Conservation (phyloP, 2,888 invertebrate species). For the Trichacis sp. region DNA sequence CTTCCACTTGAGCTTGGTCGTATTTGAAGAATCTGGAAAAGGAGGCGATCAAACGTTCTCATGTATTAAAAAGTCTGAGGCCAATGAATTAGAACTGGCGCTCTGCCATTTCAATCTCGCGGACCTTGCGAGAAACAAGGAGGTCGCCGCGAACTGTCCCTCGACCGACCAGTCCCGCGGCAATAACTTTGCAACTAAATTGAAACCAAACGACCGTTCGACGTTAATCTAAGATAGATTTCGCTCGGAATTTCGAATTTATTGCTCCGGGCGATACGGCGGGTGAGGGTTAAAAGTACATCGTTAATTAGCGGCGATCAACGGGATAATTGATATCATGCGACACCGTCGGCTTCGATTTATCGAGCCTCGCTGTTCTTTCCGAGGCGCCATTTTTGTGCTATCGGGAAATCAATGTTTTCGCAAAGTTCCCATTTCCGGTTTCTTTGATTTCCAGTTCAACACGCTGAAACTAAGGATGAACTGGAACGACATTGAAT, state of each 20-base stretch:
- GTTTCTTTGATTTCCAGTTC: too few species aligned
- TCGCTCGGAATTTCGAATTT: slow-evolving; percentile 33
- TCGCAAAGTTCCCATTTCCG: too few species aligned
- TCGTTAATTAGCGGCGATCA: slow-evolving; percentile 33
- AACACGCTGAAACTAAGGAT: too few species aligned
- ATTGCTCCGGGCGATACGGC: slow-evolving; percentile 17
- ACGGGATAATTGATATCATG: slow-evolving; percentile 18
- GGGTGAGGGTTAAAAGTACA: slow-evolving; percentile 31
- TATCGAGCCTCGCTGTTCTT: background rate
- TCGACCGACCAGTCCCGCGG: slow-evolving; percentile 39
- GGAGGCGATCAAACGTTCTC: slow-evolving; percentile 53
- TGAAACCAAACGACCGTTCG: slow-evolving; percentile 38
- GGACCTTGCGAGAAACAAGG: slow-evolving; percentile 58
- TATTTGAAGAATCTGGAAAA: slow-evolving; percentile 32
- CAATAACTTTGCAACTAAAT: slow-evolving; percentile 41
- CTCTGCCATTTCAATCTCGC: slow-evolving; percentile 65
- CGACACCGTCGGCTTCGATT: background rate
- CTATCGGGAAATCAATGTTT: too few species aligned
- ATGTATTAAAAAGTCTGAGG: slow-evolving; percentile 57
- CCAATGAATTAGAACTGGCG: slow-evolving; percentile 65
- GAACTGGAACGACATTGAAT: too few species aligned
- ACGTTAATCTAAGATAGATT: slow-evolving; percentile 38
- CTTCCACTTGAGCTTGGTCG: slow-evolving; percentile 16
- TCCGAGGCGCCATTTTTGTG: background rate
- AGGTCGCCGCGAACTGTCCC: slow-evolving; percentile 43